phyloP scores from a whole-genome alignment of 2,113 vertebrate species.

The Athene cunicularia region DNA sequence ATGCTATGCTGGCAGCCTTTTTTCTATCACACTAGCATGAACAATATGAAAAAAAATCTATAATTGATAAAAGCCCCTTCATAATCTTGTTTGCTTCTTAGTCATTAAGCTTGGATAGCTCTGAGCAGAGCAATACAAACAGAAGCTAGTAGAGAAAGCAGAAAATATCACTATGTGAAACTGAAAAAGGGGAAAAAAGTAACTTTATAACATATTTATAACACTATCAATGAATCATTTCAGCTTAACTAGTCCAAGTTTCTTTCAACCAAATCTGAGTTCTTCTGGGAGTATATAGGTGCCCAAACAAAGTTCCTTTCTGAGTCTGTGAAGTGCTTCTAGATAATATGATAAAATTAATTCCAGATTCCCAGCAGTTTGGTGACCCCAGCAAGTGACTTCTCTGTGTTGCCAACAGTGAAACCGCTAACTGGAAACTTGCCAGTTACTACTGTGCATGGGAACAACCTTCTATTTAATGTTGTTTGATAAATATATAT shows the following conservation, averaged over 20 bases:
- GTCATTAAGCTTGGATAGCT: background rate
- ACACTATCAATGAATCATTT: background rate
- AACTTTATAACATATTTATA: background rate
- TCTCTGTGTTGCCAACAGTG: background rate
- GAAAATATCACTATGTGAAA: background rate
- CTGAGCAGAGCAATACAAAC: background rate
- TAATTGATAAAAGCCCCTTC: background rate
- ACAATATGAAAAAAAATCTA: background rate
- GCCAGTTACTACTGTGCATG: background rate
- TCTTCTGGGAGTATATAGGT: background rate
- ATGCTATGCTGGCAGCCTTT: background rate
- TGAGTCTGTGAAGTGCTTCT: background rate
- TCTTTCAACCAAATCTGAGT: background rate
- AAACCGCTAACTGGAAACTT: background rate
- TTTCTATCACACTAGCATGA: background rate
- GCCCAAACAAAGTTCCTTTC: background rate
- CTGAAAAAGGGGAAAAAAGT: background rate
- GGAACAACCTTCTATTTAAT: background rate
- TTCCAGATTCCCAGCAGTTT: background rate
- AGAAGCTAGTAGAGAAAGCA: background rate
- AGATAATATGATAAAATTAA: background rate
- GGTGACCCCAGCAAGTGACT: background rate
- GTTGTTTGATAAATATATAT: constrained; percentile 36
- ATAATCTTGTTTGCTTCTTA: background rate
- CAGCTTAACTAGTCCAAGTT: background rate